Evolutionary conservation across 2,113 vertebrate genomes (phyloP), one percentile per base, ranked within the genome.

Genomic region (Falcunculus frontatus): DNA sequence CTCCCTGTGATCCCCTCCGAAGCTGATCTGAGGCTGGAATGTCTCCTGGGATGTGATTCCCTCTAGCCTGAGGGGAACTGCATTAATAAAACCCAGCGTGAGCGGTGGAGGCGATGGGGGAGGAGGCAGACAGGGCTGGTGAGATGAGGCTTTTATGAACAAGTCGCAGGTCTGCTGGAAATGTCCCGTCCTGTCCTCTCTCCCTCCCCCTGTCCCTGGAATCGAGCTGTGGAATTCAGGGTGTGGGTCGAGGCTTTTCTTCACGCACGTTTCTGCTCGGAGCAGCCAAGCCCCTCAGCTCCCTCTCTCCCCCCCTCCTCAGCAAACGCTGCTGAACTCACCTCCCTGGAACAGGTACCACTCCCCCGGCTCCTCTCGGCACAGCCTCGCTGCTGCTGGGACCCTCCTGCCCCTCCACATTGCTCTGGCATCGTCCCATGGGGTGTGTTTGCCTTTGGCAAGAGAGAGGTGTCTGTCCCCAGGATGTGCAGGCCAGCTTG

Each of bases 11-110:
- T 93, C 93, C 90, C 67, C 92, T 88, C 78, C 35, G 14, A 90
- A 95, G 90, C 64, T 1, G 64, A 70, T 82, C 72, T 8, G 90
- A 88, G 94, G 77, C 79, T 92, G 95, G 96, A 97, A 96, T 95
- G 95, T 96, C 93, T 93, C 87, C 79, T 78, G 93, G 92, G 96
- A 90, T 49, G 70, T n/a, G 79, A 87, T 84, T 95, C 96, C 93
- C 73, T 90, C 85, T 94, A 67, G 95, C 96, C 93, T 60, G 44
- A 94, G 95, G 96, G 95, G 35, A 84, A 42, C 76, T 64, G 82
- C 25, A 5, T 93, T 93, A 74, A 96, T 86, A 90, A 95, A 95
- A 77, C 37, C 75, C 79, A 55, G 59, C 1, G 35, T 49, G 87
- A 93, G 89, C 65, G 1, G 80, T 8, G 68, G 53, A 67, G 95